Evolutionary conservation across 2,113 vertebrate species (phyloP).

Genomic region (Megaceryle torquata): DNA sequence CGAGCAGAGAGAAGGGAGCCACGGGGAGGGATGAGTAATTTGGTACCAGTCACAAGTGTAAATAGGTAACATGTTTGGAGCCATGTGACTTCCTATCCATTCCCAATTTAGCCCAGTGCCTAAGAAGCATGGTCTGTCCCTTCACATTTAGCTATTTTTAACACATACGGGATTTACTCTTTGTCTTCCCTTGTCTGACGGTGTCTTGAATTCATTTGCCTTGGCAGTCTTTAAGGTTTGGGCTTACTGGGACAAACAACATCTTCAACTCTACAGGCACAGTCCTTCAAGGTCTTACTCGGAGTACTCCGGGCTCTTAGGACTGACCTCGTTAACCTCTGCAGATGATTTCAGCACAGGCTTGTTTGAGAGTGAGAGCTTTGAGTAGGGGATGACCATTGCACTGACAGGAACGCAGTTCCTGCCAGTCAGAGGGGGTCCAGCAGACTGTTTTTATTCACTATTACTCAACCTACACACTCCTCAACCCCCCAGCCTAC

Average conservation of each 20-base stretch:
- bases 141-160: conserved; percentile 35
- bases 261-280: neutral
- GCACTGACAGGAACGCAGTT: neutral
- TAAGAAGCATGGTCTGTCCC: conserved; percentile 8
- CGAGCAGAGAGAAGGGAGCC: neutral
- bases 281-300: neutral
- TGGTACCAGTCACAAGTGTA: conserved; percentile 10
- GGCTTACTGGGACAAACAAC: neutral
- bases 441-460: neutral
- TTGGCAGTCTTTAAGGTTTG: conserved; percentile 12
- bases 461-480: neutral
- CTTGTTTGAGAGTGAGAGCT: neutral
- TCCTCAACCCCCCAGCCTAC: neutral
- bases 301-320: neutral
- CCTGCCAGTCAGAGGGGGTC: neutral
- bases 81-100: conserved; percentile 40
- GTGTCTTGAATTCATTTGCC: neutral
- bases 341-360: neutral
- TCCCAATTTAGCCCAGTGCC: conserved; percentile 43
- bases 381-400: neutral
- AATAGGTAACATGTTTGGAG: conserved; percentile 3
- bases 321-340: neutral
- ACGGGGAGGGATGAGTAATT: neutral
- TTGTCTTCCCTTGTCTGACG: conserved; percentile 19
- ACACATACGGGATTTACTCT: neutral